Evolutionary conservation across 1,140 invertebrate species (phyloP).

Genomic region (Steinernema feltiae): DNA sequence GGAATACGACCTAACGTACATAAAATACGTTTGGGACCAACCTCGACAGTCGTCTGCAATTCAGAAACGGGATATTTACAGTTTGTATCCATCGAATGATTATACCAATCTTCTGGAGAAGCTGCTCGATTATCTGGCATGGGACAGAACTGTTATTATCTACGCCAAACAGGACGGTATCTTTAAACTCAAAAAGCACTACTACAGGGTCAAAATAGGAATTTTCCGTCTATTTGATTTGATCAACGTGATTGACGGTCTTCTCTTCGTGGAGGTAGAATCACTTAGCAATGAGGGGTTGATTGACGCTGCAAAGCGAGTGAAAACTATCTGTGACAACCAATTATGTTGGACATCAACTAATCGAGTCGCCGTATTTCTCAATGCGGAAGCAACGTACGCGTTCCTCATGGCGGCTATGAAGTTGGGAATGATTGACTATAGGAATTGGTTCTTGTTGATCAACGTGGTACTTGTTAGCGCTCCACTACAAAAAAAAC

Average conservation of each 20-base stretch:
- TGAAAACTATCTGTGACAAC: conserved; percentile 20
- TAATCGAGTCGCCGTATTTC: conserved; percentile 24
- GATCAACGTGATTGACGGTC: not conserved
- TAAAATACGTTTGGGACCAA: conserved; percentile 1
- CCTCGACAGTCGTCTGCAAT: not conserved
- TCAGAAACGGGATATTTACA: not conserved
- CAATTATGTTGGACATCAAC: conserved; percentile 20
- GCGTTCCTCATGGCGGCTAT: conserved; percentile 35
- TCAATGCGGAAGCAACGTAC: not conserved
- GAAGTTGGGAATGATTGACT: conserved; percentile 42
- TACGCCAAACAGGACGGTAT: conserved; percentile 5
- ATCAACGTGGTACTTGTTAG: conserved; percentile 21
- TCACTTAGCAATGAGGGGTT: not conserved
- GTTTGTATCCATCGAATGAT: conserved; percentile 3
- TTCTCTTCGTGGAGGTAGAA: not conserved
- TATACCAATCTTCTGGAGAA: not conserved
- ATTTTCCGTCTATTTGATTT: not conserved
- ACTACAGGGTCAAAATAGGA: not conserved
- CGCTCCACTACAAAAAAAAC: not conserved
- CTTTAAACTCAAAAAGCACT: not conserved
- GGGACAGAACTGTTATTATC: not conserved
- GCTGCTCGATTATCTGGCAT: not conserved
- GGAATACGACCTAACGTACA: not conserved
- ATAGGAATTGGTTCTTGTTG: conserved; percentile 40
- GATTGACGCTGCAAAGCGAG: conserved; percentile 18